Conservation (phyloP, 2,113 vertebrate species). For the Aspidoscelis tigris region DNA sequence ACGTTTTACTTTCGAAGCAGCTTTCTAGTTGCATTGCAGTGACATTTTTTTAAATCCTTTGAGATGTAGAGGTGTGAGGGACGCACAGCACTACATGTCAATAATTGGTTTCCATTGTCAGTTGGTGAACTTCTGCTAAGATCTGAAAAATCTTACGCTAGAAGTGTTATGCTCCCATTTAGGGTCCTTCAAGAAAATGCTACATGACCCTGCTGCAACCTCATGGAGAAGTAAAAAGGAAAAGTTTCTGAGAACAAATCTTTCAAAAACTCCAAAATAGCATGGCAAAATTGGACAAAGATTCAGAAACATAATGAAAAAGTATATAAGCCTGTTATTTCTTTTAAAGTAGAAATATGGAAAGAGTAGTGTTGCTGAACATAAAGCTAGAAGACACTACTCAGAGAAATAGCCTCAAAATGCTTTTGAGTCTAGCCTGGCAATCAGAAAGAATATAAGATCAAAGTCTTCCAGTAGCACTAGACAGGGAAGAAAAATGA, state of each 20-base stretch:
- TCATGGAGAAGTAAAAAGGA: neutral
- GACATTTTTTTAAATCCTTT: neutral
- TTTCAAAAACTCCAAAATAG: neutral
- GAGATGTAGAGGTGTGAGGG: neutral
- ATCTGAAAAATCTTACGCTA: no score
- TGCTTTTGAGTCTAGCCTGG: neutral
- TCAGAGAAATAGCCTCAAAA: neutral
- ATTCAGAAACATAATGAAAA: neutral
- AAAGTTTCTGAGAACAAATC: neutral
- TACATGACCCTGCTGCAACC: neutral
- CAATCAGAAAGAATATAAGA: slow-evolving; percentile 35
- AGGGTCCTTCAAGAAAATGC: neutral
- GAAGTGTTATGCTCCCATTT: neutral
- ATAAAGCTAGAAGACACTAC: neutral
- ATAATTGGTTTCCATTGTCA: neutral
- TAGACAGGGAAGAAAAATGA: slow-evolving; percentile 25
- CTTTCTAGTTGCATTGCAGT: neutral
- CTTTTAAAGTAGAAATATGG: neutral
- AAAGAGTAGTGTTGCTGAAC: slow-evolving; percentile 6
- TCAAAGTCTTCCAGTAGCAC: slow-evolving; percentile 21
- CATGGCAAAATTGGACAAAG: accelerated
- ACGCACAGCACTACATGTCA: neutral
- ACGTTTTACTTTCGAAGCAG: no score
- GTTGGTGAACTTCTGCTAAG: neutral
- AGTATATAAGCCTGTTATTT: neutral